These are phyloP conservation scores for Tinamus major DNA, from an alignment of 2,797 vertebrate genomes.

Conservation along the genomic window DNA sequence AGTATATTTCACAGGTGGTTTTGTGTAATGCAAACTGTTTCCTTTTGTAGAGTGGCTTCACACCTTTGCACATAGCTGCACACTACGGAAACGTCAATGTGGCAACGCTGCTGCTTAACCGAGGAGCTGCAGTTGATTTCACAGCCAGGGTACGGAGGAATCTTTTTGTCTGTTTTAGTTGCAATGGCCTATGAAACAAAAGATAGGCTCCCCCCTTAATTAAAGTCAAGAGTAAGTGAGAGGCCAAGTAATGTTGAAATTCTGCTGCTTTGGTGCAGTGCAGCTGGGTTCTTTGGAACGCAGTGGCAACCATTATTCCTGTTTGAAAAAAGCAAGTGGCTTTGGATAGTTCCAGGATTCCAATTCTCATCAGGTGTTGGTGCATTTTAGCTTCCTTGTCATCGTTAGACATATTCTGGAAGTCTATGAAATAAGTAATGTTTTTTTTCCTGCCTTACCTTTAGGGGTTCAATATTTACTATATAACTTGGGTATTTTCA, in stretches of 20 bases:
- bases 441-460: not conserved
- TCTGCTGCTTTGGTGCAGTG: accelerated
- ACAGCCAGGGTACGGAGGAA: slow-evolving; percentile 89
- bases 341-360: not conserved
- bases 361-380: not conserved
- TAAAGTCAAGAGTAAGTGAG: not conserved
- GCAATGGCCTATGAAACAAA: not conserved
- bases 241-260: not conserved
- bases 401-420: not conserved
- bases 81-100: slow-evolving; percentile 98
- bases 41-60: slow-evolving; percentile 93
- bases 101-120: slow-evolving; percentile 94
- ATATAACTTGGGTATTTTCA: not conserved
- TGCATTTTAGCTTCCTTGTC: not conserved
- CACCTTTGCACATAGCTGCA: slow-evolving; percentile 95
- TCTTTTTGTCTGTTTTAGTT: not conserved
- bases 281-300: not conserved
- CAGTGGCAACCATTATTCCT: not conserved
- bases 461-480: not conserved
- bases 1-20: accelerated
- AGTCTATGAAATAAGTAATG: not conserved
- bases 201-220: too few species aligned
- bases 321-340: not conserved
- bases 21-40: not conserved
- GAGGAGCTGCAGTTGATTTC: slow-evolving; percentile 96